Evolutionary conservation across 2,797 vertebrate species (phyloP).

Genomic region (Girardinus metallicus): DNA sequence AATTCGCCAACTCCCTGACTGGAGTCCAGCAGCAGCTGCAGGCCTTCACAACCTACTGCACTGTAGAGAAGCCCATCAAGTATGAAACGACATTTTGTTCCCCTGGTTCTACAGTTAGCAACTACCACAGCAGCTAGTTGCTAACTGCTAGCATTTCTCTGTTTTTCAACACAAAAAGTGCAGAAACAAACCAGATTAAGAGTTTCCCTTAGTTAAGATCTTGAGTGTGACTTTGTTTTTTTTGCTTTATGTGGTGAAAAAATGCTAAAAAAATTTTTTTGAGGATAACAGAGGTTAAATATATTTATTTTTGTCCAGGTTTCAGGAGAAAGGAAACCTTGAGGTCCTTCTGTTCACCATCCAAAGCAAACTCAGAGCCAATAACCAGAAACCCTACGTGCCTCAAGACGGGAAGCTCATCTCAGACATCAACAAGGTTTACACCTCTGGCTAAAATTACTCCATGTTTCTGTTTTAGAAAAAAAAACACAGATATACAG

Average conservation of each 20-base stretch:
- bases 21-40: slow-evolving; percentile 97
- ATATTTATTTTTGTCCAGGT: slow-evolving; percentile 75
- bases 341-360: slow-evolving; percentile 97
- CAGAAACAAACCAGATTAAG: background rate
- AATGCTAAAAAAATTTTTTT: background rate
- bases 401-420: slow-evolving; percentile 92
- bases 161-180: background rate
- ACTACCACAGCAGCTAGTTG: background rate
- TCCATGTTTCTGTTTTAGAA: background rate
- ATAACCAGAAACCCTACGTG: slow-evolving; percentile 91
- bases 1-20: slow-evolving; percentile 92
- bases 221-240: background rate
- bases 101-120: too few species aligned
- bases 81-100: slow-evolving; percentile 48
- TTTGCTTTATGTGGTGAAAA: background rate
- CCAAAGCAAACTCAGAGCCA: slow-evolving; percentile 95
- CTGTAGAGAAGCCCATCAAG: slow-evolving; percentile 95
- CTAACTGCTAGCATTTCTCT: background rate
- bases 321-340: slow-evolving; percentile 96
- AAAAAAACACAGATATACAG: too few species aligned
- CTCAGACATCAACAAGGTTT: slow-evolving; percentile 94
- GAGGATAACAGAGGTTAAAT: background rate
- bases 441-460: background rate
- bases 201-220: background rate
- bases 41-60: slow-evolving; percentile 95